Conservation (phyloP, 2,113 vertebrate genomes). For the Scalopus aquaticus region DNA sequence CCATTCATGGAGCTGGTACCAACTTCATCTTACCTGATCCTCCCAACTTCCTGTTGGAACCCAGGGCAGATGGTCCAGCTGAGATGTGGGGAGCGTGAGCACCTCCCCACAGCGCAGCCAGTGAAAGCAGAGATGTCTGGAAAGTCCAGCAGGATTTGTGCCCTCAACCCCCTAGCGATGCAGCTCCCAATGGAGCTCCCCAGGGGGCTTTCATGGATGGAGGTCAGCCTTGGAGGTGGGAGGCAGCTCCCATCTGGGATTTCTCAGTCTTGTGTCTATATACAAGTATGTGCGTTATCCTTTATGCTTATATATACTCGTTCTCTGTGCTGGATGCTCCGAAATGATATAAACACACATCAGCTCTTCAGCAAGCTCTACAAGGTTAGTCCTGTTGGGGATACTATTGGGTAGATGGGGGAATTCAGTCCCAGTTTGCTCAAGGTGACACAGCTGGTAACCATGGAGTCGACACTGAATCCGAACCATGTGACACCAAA, state of each 20-base stretch:
- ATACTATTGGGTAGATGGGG: not conserved
- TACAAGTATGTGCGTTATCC: no score
- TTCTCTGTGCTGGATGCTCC: not conserved
- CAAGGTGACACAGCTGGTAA: not conserved
- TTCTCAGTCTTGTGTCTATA: not conserved
- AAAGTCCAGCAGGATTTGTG: not conserved
- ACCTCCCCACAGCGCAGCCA: not conserved
- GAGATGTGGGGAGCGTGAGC: not conserved
- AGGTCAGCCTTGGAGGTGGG: not conserved
- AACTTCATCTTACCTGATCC: not conserved
- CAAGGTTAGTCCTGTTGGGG: not conserved
- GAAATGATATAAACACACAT: fast-evolving
- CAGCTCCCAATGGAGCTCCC: no score
- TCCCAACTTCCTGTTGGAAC: not conserved
- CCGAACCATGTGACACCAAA: not conserved
- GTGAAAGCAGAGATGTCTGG: not conserved
- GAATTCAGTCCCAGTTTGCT: not conserved
- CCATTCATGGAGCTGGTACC: no score
- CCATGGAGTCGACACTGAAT: not conserved
- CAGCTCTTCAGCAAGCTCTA: not conserved
- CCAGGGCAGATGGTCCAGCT: not conserved
- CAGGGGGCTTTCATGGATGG: not conserved
- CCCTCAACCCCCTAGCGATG: not conserved
- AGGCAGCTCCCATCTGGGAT: not conserved
- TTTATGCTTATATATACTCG: not conserved